Conservation (phyloP, 2,888 invertebrate genomes). For the Caenorhabditis auriculariae region DNA sequence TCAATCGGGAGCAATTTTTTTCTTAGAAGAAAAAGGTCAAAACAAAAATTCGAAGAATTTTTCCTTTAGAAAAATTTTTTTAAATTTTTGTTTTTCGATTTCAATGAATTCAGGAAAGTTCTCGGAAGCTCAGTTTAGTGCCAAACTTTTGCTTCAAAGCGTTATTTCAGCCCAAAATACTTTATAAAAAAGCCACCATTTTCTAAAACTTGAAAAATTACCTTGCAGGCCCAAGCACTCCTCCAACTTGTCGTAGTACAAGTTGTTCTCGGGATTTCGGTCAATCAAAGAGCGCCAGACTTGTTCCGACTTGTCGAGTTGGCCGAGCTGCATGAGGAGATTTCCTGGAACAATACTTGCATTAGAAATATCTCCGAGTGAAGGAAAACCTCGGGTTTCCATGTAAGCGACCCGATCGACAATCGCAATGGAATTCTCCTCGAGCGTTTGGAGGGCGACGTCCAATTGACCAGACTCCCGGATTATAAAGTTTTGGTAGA, state of each 20-base stretch:
- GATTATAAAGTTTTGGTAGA: conserved; percentile 95
- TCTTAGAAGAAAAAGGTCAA: too few species aligned
- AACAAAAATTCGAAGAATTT: not conserved
- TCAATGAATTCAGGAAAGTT: too few species aligned
- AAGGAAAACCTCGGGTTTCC: conserved; percentile 78
- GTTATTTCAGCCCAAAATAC: too few species aligned
- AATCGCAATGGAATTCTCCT: conserved; percentile 84
- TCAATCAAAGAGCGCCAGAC: conserved; percentile 82
- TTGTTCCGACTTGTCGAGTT: conserved; percentile 74
- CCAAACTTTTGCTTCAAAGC: too few species aligned
- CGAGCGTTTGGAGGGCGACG: conserved; percentile 84
- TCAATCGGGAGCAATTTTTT: too few species aligned
- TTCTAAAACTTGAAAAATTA: conserved; percentile 6
- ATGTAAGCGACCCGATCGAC: conserved; percentile 88
- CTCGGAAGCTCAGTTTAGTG: too few species aligned
- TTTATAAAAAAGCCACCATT: too few species aligned
- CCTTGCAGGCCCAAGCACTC: conserved; percentile 76
- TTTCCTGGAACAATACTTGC: conserved; percentile 63
- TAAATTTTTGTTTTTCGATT: too few species aligned
- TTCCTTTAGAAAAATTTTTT: not conserved
- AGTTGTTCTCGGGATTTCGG: conserved; percentile 92
- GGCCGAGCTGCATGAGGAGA: conserved; percentile 68
- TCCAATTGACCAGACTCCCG: conserved; percentile 86
- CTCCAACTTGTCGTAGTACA: conserved; percentile 86
- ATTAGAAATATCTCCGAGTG: too few species aligned